Evolutionary conservation across 2,113 vertebrate species (phyloP).

Genomic region (Rhinoderma darwinii): DNA sequence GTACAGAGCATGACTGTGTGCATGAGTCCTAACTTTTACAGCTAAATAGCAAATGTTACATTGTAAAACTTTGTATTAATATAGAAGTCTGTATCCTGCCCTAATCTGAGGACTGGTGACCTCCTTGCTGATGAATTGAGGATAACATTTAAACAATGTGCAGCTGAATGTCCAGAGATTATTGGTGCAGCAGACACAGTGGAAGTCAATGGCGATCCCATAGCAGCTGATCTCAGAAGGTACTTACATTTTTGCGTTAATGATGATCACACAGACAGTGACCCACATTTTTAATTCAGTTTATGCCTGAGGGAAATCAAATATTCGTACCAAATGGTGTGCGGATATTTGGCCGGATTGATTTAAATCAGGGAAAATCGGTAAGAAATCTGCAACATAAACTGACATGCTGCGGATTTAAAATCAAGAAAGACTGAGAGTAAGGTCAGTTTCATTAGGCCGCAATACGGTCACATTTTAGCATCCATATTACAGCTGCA

Average conservation of each 20-base stretch:
- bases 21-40: background rate
- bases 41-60: background rate
- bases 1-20: background rate
- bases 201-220: background rate
- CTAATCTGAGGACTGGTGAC: constrained; percentile 17
- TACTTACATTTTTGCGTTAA: background rate
- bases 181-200: background rate
- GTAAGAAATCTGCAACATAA: too few relatives aligned
- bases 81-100: constrained; percentile 40
- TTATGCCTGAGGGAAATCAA: too few relatives aligned
- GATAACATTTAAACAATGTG: background rate
- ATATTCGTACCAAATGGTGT: too few relatives aligned
- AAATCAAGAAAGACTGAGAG: too few relatives aligned
- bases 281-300: too few relatives aligned
- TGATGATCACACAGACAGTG: background rate
- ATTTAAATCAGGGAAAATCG: too few relatives aligned
- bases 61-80: constrained; percentile 14
- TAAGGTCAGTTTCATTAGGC: too few relatives aligned
- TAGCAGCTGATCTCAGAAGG: constrained; percentile 43
- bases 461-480: too few relatives aligned
- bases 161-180: constrained; percentile 49
- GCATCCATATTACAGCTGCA: background rate
- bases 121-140: constrained; percentile 39
- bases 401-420: too few relatives aligned
- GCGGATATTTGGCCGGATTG: too few relatives aligned